phyloP scores from a whole-genome alignment of 2,888 invertebrate genomes.

The Cantharis rustica region DNA sequence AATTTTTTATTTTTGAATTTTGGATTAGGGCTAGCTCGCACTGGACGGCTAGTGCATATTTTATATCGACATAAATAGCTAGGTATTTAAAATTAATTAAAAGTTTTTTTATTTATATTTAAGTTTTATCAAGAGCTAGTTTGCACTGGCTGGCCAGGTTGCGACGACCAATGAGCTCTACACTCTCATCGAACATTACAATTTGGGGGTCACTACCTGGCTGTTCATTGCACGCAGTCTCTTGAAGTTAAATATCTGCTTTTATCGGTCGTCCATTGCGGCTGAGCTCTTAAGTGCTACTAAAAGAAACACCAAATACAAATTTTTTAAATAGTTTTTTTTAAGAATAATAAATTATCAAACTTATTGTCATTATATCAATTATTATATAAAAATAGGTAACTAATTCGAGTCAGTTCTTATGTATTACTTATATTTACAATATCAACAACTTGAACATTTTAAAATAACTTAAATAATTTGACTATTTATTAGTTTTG shows the following conservation, averaged over 20 bases:
- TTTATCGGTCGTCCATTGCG: too few species aligned
- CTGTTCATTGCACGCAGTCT: too few species aligned
- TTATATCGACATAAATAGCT: too few species aligned
- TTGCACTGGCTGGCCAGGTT: too few species aligned
- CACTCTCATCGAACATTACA: too few species aligned
- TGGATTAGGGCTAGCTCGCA: not conserved
- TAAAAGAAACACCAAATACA: not conserved
- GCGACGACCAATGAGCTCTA: too few species aligned
- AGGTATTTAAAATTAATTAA: too few species aligned
- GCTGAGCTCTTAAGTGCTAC: not conserved
- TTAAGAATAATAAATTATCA: not conserved
- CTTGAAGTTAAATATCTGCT: too few species aligned
- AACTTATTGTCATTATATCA: not conserved
- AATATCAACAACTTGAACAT: not conserved
- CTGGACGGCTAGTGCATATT: too few species aligned
- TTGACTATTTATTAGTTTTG: not conserved
- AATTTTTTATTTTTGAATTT: not conserved
- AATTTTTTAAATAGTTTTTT: not conserved
- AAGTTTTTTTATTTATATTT: too few species aligned
- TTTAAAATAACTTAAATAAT: not conserved
- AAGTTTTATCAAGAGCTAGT: too few species aligned
- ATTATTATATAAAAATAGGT: not conserved
- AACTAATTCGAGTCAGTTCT: not conserved
- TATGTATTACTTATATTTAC: not conserved
- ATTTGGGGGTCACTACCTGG: too few species aligned